Conservation (phyloP, 2,888 invertebrate species). For the Callyntrura guangdongensis region DNA sequence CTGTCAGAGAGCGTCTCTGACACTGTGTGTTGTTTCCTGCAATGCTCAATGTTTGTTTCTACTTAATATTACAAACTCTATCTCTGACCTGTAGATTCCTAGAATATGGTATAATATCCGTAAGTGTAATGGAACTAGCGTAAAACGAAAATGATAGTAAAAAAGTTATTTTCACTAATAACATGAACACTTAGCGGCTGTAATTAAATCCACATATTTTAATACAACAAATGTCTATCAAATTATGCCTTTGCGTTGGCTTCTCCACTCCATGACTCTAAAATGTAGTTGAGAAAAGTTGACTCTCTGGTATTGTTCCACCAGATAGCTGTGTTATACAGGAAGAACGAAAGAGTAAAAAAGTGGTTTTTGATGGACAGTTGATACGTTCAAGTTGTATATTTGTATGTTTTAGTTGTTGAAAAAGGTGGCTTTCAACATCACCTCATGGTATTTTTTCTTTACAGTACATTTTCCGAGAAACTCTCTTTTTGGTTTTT, state of each 20-base stretch:
- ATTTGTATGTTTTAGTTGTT: conserved; percentile 29
- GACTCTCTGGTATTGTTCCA: conserved; percentile 14
- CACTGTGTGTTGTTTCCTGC: conserved; percentile 4
- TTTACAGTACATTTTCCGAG: conserved; percentile 12
- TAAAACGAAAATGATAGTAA: background rate
- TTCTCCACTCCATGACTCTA: too few species aligned
- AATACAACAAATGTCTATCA: conserved; percentile 50
- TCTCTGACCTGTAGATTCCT: too few species aligned
- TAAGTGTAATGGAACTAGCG: too few species aligned
- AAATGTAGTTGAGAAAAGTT: too few species aligned
- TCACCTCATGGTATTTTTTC: background rate
- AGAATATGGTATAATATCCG: too few species aligned
- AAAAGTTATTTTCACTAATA: background rate
- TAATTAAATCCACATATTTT: conserved; percentile 47
- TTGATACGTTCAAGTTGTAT: conserved; percentile 52
- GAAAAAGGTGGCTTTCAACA: background rate
- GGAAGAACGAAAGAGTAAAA: conserved; percentile 2
- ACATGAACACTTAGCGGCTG: conserved; percentile 1
- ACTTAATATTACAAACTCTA: background rate
- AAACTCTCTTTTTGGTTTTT: conserved; percentile 44
- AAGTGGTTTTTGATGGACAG: conserved; percentile 69
- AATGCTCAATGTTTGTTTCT: background rate
- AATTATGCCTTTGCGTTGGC: too few species aligned
- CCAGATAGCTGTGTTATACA: conserved; percentile 12
- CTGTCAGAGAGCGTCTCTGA: background rate